These are phyloP conservation scores for Atta texana DNA, from an alignment of 1,140 invertebrate species.

Conservation along the genomic window DNA sequence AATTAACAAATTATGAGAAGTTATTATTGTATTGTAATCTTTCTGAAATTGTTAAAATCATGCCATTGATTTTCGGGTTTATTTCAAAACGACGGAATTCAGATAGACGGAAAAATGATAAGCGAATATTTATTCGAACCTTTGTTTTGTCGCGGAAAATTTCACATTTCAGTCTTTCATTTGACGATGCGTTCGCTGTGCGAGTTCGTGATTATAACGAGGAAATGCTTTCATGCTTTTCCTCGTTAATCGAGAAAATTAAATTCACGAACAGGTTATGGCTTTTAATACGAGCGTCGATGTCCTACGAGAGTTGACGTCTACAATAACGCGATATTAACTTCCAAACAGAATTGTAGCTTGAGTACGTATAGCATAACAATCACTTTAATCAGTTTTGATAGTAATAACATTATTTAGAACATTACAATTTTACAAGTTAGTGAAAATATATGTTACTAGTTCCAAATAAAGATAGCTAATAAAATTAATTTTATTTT, in stretches of 20 bases:
- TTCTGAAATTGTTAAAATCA: slow-evolving; percentile 7
- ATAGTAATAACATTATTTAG: slow-evolving; percentile 24
- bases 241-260: slow-evolving; percentile 52
- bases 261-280: slow-evolving; percentile 56
- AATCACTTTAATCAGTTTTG: slow-evolving; percentile 16
- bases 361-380: not conserved
- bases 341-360: slow-evolving; percentile 36
- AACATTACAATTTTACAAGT: slow-evolving; percentile 30
- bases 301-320: slow-evolving; percentile 28
- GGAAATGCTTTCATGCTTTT: slow-evolving; percentile 71
- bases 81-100: not conserved
- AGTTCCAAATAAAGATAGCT: not conserved
- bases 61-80: not conserved
- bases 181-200: slow-evolving; percentile 65
- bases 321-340: slow-evolving; percentile 37
- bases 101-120: not conserved
- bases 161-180: slow-evolving; percentile 65
- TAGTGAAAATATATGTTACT: slow-evolving; percentile 2
- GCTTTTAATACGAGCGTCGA: slow-evolving; percentile 36
- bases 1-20: not conserved
- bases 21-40: not conserved
- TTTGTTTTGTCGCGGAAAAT: slow-evolving; percentile 59
- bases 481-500: not conserved
- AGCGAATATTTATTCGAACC: slow-evolving; percentile 38
- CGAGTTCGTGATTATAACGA: slow-evolving; percentile 65